phyloP scores from a whole-genome alignment of 2,797 vertebrate species.

The Catostomus latipinnis region DNA sequence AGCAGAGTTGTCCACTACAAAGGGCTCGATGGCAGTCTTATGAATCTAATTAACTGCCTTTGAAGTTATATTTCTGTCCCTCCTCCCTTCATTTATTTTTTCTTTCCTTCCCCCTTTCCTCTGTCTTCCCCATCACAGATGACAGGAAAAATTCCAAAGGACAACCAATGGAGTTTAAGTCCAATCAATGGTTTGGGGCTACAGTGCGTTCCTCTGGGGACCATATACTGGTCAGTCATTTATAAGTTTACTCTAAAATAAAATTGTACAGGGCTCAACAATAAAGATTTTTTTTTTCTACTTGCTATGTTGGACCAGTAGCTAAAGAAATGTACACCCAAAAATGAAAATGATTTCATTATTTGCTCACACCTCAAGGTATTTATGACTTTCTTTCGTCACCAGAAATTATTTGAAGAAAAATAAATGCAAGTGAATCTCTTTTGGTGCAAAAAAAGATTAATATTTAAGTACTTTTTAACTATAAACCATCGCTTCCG shows the following conservation, averaged over 20 bases:
- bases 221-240: constrained; percentile 87
- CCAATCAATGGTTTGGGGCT: constrained; percentile 96
- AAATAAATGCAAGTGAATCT: too few relatives aligned
- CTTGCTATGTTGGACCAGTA: neutral
- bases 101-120: neutral
- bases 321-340: too few relatives aligned
- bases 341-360: too few relatives aligned
- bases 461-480: too few relatives aligned
- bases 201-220: constrained; percentile 90
- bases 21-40: neutral
- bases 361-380: too few relatives aligned
- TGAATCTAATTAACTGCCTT: neutral
- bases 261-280: too few relatives aligned
- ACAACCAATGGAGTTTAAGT: constrained; percentile 91
- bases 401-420: too few relatives aligned
- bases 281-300: neutral
- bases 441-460: too few relatives aligned
- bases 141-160: constrained; percentile 77
- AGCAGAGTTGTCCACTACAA: neutral
- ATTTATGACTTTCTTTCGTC: too few relatives aligned
- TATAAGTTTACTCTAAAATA: too few relatives aligned
- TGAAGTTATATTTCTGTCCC: neutral
- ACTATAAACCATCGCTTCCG: too few relatives aligned
- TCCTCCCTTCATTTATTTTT: neutral
- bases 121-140: constrained; percentile 68